Base-by-base conservation (phyloP, 1,140 invertebrate genomes). In the Pectinophora gossypiella region DNA sequence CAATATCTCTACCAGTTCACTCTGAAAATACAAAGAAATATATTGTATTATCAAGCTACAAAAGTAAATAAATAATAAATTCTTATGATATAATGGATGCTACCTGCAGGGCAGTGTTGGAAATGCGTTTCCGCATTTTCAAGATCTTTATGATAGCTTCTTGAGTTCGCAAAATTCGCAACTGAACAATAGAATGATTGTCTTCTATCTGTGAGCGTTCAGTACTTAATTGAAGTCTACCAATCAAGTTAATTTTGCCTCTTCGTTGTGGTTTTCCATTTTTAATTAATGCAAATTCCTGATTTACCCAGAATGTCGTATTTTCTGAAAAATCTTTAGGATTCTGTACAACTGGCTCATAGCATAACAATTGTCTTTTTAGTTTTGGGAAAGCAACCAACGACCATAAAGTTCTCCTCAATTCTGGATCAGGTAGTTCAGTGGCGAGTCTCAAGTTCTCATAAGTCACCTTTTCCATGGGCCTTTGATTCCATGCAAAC, bases 101-200 rank as follows among this genome's bases (percentile, higher is more conserved):
- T 64, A 90, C 90, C 84, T 99, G 98, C 42, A 99, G 88, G 59
- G 98, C 95, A 43, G 95, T 95, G 82, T 98, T 99, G 13, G 94
- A 95, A 45, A 99, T 97, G 36, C 92, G 91, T 85, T 99, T 99
- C 49, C 98, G 90, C 96, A 98, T 99, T 85, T 99, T 99, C 80
- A 99, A 91, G 50, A 99, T 99, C 87, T 99, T 99, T 56, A 99
- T 98, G 56, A 99, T 98, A n/a, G 97, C 97, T 88, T 99, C 97
- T 92, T 99, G 91, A 20, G 91, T 91, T 72, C 98, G 90, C 57
- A 99, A 90, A 80, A 98, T 98, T 77, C 98, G 91, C 32, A 99
- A 89, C 82, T 98, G 97, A 63, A 98, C 96, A 75, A 99, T 99
- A 36, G 96, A 97, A 88, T 99, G 97, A 88, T 99, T 99, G 82